phyloP scores from a whole-genome alignment of 2,797 vertebrate species.

The Myioborus melanocephalus region DNA sequence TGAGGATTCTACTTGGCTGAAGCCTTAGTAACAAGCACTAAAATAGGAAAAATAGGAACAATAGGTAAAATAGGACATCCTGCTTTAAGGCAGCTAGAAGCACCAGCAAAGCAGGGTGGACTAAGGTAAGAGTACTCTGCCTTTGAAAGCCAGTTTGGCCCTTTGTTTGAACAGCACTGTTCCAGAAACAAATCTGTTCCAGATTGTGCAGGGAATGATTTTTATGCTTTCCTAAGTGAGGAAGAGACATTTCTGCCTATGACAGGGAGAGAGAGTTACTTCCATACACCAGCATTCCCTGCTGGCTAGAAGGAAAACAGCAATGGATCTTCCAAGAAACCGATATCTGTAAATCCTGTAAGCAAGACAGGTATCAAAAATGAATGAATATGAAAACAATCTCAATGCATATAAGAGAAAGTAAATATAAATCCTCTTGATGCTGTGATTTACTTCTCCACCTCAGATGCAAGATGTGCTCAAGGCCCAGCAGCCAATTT shows the following conservation, averaged over 20 bases:
- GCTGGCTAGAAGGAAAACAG: conserved; percentile 36
- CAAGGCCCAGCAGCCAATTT: not conserved
- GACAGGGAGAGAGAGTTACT: not conserved
- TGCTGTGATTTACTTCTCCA: not conserved
- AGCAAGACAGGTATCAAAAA: not conserved
- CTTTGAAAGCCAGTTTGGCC: not conserved
- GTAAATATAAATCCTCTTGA: not conserved
- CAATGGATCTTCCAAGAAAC: not conserved
- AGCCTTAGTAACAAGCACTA: not conserved
- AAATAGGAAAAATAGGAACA: not conserved
- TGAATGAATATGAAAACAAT: not conserved
- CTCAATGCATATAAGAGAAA: not conserved
- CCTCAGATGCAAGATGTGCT: not conserved
- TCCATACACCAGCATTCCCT: conserved; percentile 58
- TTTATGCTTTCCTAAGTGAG: not conserved
- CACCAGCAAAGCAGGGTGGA: not conserved
- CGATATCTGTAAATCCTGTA: not conserved
- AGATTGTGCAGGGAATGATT: not conserved
- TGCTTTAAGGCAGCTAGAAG: not conserved
- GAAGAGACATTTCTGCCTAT: not conserved
- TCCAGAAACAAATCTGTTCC: conserved; percentile 16
- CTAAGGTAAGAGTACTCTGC: not conserved
- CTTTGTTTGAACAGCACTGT: not conserved
- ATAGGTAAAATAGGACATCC: not conserved
- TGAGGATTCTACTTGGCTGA: not conserved